These are phyloP conservation scores for Baccha elongata DNA, from an alignment of 2,888 invertebrate species.

Conservation along the genomic window DNA sequence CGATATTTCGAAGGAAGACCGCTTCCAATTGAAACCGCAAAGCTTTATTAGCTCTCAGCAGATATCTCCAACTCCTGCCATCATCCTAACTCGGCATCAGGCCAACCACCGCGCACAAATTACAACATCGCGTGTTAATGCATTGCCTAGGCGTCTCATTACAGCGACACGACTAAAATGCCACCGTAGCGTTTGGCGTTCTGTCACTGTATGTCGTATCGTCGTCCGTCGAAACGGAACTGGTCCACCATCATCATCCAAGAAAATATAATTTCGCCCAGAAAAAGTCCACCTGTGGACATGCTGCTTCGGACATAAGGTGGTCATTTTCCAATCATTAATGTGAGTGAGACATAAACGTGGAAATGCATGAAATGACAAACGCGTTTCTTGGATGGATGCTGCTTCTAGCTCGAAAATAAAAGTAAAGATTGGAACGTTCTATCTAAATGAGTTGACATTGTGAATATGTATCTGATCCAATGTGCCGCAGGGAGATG, in stretches of 20 bases:
- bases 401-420: background rate
- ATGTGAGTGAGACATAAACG: conserved; percentile 67
- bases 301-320: conserved; percentile 20
- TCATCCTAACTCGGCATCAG: conserved; percentile 57
- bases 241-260: conserved; percentile 39
- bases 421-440: conserved; percentile 1
- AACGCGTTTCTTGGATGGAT: conserved; percentile 27
- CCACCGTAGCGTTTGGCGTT: conserved; percentile 31
- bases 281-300: conserved; percentile 62
- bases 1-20: background rate
- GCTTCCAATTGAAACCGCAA: conserved; percentile 67
- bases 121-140: conserved; percentile 72
- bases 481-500: conserved; percentile 8
- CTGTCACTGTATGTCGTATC: background rate
- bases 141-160: conserved; percentile 70
- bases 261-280: conserved; percentile 35
- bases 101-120: conserved; percentile 50
- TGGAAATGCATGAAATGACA: conserved; percentile 72
- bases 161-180: conserved; percentile 70
- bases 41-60: conserved; percentile 52
- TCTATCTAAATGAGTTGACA: conserved; percentile 56
- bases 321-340: conserved; percentile 71
- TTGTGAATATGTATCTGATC: conserved; percentile 25
- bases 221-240: background rate
- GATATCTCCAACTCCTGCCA: conserved; percentile 32